Conservation (phyloP, 2,888 invertebrate genomes). For the Prosopocoilus inquinatus region DNA sequence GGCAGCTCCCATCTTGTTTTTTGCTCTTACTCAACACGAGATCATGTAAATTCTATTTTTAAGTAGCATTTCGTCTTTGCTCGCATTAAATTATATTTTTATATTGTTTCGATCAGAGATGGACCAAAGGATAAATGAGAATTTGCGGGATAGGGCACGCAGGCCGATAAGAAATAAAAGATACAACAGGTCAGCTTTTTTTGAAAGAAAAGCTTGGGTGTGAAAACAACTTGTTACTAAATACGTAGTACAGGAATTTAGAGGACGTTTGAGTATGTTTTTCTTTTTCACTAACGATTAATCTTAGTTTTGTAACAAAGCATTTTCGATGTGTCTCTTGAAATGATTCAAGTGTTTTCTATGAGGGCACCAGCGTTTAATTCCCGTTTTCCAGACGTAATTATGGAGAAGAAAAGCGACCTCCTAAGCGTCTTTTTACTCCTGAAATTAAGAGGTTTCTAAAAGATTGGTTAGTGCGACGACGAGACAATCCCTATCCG, state of each 20-base stretch:
- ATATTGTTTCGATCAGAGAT: constrained; percentile 43
- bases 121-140: constrained; percentile 48
- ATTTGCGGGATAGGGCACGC: constrained; percentile 52
- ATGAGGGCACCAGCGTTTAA: background rate
- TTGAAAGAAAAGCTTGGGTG: background rate
- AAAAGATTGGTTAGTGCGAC: constrained; percentile 73
- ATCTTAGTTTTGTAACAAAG: background rate
- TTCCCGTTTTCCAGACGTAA: constrained; percentile 50
- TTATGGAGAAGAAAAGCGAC: constrained; percentile 61
- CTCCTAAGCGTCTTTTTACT: constrained; percentile 72
- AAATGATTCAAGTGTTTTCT: background rate
- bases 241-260: background rate
- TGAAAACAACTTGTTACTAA: constrained; percentile 1
- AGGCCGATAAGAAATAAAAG: constrained; percentile 70
- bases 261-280: background rate
- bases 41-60: constrained; percentile 48
- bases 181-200: constrained; percentile 63
- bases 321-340: background rate
- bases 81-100: constrained; percentile 35
- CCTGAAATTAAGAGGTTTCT: constrained; percentile 76
- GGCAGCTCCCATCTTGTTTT: constrained; percentile 40
- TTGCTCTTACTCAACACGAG: constrained; percentile 48
- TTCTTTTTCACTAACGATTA: background rate
- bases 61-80: constrained; percentile 38
- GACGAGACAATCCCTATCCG: constrained; percentile 77